A percentile compares a stretch with the other conserved stretches of the same genome.
Conservation (phyloP, 2,113 vertebrate genomes). For the Dasypus novemcinctus region DNA sequence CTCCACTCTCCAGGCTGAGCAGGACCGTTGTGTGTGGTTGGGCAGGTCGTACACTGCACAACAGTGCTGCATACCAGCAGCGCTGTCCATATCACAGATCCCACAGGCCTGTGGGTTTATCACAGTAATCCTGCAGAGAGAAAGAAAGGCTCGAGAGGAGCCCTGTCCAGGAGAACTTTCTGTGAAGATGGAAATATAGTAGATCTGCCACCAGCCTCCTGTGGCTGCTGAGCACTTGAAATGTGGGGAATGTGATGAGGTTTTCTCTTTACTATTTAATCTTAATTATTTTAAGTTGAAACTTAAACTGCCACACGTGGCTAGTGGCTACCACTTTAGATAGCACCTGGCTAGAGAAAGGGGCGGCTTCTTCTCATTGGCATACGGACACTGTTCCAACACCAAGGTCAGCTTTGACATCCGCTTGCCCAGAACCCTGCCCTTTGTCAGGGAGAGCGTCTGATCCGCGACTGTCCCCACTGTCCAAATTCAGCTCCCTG, state of each 20-base stretch:
- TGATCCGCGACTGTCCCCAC: not conserved
- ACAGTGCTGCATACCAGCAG: not conserved
- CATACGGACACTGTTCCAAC: fast-evolving
- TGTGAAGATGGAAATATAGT: not conserved
- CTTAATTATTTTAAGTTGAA: not conserved
- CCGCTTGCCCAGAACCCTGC: fast-evolving
- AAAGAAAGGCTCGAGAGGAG: not conserved
- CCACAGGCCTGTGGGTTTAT: not conserved
- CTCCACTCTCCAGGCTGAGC: not conserved
- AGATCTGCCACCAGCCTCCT: not conserved
- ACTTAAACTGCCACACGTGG: not conserved
- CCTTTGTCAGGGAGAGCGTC: not conserved
- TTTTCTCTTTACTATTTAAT: not conserved
- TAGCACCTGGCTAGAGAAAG: no score
- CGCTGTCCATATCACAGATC: not conserved
- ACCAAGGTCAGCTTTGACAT: not conserved
- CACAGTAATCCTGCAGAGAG: not conserved
- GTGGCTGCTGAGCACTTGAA: not conserved
- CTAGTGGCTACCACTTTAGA: no score
- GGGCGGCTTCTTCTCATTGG: not conserved
- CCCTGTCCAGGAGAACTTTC: not conserved
- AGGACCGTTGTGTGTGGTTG: not conserved
- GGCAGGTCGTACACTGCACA: not conserved
- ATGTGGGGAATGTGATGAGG: fast-evolving
- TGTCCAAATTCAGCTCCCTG: not conserved